phyloP scores from a whole-genome alignment of 2,113 vertebrate genomes.

The Callocephalon fimbriatum region DNA sequence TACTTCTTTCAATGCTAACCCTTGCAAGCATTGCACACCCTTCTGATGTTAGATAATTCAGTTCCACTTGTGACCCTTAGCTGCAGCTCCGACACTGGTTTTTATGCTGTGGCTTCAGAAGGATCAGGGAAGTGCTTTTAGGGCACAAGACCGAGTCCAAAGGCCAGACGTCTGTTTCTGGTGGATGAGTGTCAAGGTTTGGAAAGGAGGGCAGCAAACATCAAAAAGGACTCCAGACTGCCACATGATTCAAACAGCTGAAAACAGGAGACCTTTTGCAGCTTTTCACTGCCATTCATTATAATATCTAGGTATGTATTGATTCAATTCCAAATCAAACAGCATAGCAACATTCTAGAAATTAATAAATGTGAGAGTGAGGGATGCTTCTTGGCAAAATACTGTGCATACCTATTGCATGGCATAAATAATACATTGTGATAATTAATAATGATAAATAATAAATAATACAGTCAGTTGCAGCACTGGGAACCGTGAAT shows the following conservation, averaged over 20 bases:
- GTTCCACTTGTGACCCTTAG: not conserved
- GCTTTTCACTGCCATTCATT: not conserved
- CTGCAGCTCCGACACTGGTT: not conserved
- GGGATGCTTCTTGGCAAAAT: slow-evolving; percentile 56
- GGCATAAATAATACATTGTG: slow-evolving; percentile 65
- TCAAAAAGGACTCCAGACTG: not conserved
- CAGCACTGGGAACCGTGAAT: not conserved
- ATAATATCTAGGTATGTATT: not conserved
- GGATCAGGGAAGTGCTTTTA: not conserved
- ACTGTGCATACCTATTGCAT: slow-evolving; percentile 49
- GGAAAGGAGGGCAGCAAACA: not conserved
- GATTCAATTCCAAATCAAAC: slow-evolving; percentile 55
- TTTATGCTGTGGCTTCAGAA: not conserved
- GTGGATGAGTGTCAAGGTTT: not conserved
- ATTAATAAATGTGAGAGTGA: slow-evolving; percentile 52
- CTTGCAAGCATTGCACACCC: not conserved
- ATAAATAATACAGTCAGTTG: slow-evolving; percentile 68
- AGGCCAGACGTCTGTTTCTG: not conserved
- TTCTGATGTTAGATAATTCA: not conserved
- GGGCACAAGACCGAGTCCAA: not conserved
- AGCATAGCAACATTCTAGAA: slow-evolving; percentile 1
- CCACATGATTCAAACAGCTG: not conserved
- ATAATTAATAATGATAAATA: slow-evolving; percentile 75
- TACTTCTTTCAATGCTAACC: not conserved
- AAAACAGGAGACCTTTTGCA: not conserved